Evolutionary conservation across 1,140 invertebrate genomes (phyloP), one percentile per base, ranked within the genome.

Genomic region (Euwallacea similis): DNA sequence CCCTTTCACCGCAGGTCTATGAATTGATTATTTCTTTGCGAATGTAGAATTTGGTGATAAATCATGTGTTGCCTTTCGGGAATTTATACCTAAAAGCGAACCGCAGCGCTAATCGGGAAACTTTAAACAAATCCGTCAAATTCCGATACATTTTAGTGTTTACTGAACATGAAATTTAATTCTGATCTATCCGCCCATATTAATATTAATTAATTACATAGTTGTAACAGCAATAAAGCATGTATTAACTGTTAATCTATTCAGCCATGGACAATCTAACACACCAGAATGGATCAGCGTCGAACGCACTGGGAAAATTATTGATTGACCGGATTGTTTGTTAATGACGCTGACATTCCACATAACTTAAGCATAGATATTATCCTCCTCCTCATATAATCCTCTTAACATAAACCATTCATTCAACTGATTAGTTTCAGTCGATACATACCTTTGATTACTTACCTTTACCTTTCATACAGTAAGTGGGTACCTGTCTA

Each of bases 191-290:
- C 41, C 7, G n/a, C 43, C 42, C 54, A 56, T 13, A 13, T 42
- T 44, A 62, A 62, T 62, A 44, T 44, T 44, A n/a, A 46, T 62
- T 62, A 62, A 62, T 62, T 62, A 46, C 43, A 44, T 42, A 62
- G 42, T n/a, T 46, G 41, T 62, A 44, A 10, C n/a, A 46, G 42
- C 21, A 62, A 15, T 44, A 62, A 62, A 42, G 21, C 60, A n/a
- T 62, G 60, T 13, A 62, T 21, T 62, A 43, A 46, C 42, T 62
- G 60, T 46, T 62, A 44, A 62, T 62, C 42, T 62, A 46, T 44
- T 62, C 42, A 59, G 9, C 56, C 56, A 41, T 59, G 56, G 7
- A 59, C 15, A 41, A 59, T 59, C 56, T 41, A 59, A 33, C 56
- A 59, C 33, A 59, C 9, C 56, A 21, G 11, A 50, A 8, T 6